These are phyloP conservation scores for Enteromius fasciolatus DNA, from an alignment of 2,797 vertebrate genomes.

Conservation along the genomic window DNA sequence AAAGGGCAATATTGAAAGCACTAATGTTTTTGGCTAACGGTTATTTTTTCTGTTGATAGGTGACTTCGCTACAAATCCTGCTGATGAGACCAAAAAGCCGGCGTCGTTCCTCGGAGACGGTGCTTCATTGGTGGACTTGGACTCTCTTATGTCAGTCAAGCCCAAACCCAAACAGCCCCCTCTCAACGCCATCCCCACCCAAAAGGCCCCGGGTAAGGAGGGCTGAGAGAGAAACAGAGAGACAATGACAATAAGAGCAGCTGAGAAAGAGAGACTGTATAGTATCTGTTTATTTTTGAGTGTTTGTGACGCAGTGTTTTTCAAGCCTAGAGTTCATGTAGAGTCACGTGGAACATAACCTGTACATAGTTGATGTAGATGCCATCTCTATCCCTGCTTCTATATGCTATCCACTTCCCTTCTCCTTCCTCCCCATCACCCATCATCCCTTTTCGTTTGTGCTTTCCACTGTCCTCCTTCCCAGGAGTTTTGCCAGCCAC, in stretches of 20 bases:
- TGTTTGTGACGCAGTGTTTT: constrained; percentile 59
- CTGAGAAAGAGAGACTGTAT: constrained; percentile 35
- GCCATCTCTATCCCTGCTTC: constrained; percentile 30
- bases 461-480: constrained; percentile 58
- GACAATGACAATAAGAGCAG: constrained; percentile 37
- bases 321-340: constrained; percentile 48
- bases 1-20: no score
- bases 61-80: constrained; percentile 75
- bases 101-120: constrained; percentile 88
- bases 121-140: constrained; percentile 87
- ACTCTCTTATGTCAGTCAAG: constrained; percentile 83
- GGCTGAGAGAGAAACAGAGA: constrained; percentile 47
- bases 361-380: constrained; percentile 48
- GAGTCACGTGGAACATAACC: constrained; percentile 52
- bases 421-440: constrained; percentile 27
- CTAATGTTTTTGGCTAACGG: not conserved
- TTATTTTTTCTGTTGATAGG: constrained; percentile 65
- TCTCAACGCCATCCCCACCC: constrained; percentile 45
- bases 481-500: constrained; percentile 65
- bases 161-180: constrained; percentile 70
- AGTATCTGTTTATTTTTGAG: constrained; percentile 51
- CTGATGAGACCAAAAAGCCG: constrained; percentile 75
- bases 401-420: constrained; percentile 36
- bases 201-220: constrained; percentile 72
- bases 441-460: constrained; percentile 41